Evolutionary conservation across 92 coral and sea anemone genomes (phyloP), one percentile per base, ranked within the genome.

Genomic region (Phymanthus crucifer): DNA sequence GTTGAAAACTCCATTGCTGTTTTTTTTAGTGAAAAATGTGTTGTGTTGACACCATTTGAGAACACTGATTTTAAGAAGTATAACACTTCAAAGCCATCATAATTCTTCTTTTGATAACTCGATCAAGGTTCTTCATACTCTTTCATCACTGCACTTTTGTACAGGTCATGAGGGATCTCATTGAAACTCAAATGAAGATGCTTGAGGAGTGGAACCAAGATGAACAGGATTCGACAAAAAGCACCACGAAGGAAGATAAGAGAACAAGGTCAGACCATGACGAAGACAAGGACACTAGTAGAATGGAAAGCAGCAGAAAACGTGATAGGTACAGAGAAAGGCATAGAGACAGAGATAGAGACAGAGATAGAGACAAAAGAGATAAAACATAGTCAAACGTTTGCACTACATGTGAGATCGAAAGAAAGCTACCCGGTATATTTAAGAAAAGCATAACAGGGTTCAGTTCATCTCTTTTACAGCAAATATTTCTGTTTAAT

Each of bases 141-240:
- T 58, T 9, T 58, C 7, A 4, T 21, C 29, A 21, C 19, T 0
- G 3, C 6, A n/a, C 26, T 78, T 73, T 32, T 27, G 4, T 71
- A 38, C 16, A 92, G 97, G 94, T 90, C 45, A 92, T 92, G 97
- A 84, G 97, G n/a, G 97, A 92, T 73, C 82, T 92, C 12, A 92
- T 92, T 73, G 97, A 92, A 21, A 92, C 97, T 3, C 97, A 92
- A 68, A 92, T 92, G 97, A 83, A 79, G 21, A 86, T 89, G 52
- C 81, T 92, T 19, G 94, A 92, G 56, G 93, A 57, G 45, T 84
- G 80, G 65, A 58, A 52, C 38, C 40, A 40, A 17, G 87, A 85
- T 19, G 84, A 85, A 61, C 35, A 24, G 8, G 13, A 7, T 61
- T 57, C 12, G 29, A 19, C 57, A 19, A 27, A 61, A 29, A 61